Evolutionary conservation across 2,888 invertebrate species (phyloP), one percentile per base, ranked within the genome.

Genomic region (Polyommatus iphigenia): DNA sequence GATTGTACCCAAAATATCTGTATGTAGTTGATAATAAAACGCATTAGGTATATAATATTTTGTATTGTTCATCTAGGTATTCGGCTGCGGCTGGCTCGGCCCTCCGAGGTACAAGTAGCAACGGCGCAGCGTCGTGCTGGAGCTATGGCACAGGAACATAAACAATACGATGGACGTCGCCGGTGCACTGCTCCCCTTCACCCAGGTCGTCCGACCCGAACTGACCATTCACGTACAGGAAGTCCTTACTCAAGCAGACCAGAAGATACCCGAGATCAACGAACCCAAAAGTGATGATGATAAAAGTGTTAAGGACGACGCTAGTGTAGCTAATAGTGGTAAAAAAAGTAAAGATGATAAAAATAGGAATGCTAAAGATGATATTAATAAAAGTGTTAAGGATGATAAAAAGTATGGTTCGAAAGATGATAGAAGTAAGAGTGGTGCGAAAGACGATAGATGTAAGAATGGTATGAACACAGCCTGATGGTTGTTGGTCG

Each of bases 71-170:
- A 7, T 78, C 4, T 46, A 96, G 93, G 92, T 96, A 85, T 95
- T 96, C 92, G 96, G 96, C 76, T 96, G 96, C 88, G 95, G 96
- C 76, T 96, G 96, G 95, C 93, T 96, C 77, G 96, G 95, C 0
- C 95, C 95, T 32, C 94, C 95, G 20, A 90, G 95, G 82, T 95
- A 95, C 92, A 96, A 96, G 95, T 96, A 95, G 95, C 95, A 95
- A 89, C 91, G 94, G 91, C 92, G 94, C 83, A 94, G 94, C 87
- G 93, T 94, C 85, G 94, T 94, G 93, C 94, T 94, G 62, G 94
- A 94, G 86, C 86, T 94, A 80, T 94, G 94, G 94, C 94, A 94
- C 91, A 87, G 94, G 77, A 94, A 94, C 87, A 93, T 94, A 83
- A 94, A 94, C 87, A 94, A 94, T 86, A 94, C 94, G 54, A 93